Percentiles rank a stretch among this genome's conserved stretches.
Conservation (phyloP, 2,797 vertebrate genomes). For the Lacerta bilineata region DNA sequence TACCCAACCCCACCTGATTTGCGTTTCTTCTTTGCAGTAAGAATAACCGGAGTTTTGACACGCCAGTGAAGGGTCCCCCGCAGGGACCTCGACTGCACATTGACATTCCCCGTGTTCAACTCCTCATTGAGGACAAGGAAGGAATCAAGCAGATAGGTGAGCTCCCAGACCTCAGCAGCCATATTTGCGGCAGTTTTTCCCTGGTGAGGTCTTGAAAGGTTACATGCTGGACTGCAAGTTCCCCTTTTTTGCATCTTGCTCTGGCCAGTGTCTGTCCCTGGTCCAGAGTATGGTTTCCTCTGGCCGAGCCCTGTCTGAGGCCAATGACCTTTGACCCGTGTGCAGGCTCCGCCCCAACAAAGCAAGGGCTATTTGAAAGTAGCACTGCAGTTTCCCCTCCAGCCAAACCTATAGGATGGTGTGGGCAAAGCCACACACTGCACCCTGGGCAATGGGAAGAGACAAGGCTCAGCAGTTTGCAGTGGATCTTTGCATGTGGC, state of each 20-base stretch:
- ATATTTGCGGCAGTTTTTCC: background rate
- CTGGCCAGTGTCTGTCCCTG: background rate
- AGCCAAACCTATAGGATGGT: background rate
- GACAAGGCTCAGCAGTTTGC: background rate
- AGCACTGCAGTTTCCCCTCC: too few relatives aligned
- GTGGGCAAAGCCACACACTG: background rate
- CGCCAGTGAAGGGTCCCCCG: constrained; percentile 97
- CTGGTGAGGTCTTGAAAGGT: background rate
- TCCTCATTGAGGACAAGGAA: constrained; percentile 99
- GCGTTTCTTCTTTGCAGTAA: constrained; percentile 85
- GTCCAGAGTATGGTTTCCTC: background rate
- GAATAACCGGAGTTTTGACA: constrained; percentile 99
- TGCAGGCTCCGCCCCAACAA: background rate
- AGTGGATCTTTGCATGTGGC: background rate
- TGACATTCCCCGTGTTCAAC: constrained; percentile 97
- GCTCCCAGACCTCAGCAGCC: constrained; percentile 41
- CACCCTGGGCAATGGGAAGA: background rate
- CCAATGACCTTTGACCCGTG: background rate
- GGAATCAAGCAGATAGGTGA: constrained; percentile 98
- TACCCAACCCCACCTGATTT: background rate
- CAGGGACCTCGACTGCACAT: constrained; percentile 98
- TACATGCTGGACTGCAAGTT: too few relatives aligned
- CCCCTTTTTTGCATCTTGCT: background rate
- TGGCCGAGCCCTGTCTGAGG: background rate
- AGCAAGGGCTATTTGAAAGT: background rate